A percentile compares a stretch with the other conserved stretches of the same genome.
Evolutionary conservation across 2,797 vertebrate species (phyloP).

Genomic region (Staurois parvus): DNA sequence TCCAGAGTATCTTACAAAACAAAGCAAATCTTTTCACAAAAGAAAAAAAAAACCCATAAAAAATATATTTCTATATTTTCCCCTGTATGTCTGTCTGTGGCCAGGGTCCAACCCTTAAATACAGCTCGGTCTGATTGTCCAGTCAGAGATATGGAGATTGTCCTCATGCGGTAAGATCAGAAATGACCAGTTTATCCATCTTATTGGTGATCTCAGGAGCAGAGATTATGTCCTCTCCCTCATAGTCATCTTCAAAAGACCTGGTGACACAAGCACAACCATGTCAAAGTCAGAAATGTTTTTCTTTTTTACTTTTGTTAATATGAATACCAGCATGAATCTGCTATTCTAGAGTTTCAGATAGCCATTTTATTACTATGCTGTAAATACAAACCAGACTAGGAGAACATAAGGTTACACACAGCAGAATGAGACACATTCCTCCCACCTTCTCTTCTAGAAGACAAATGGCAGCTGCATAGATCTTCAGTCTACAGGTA

Average conservation of each 20-base stretch:
- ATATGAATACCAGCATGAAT: no score
- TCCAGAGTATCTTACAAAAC: slow-evolving; percentile 77
- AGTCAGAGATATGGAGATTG: slow-evolving; percentile 65
- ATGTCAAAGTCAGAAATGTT: no score
- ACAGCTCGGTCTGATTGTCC: slow-evolving; percentile 66
- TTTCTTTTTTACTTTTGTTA: no score
- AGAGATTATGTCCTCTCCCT: slow-evolving; percentile 88
- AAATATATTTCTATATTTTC: slow-evolving; percentile 63
- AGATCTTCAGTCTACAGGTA: no score
- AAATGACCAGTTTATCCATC: slow-evolving; percentile 90
- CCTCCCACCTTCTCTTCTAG: no score
- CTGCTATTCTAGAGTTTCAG: no score
- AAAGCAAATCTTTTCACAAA: slow-evolving; percentile 71
- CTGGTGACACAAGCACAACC: slow-evolving; percentile 70
- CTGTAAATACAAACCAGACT: no score
- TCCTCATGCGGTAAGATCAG: slow-evolving; percentile 84
- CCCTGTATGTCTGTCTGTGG: slow-evolving; percentile 62
- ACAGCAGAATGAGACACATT: no score
- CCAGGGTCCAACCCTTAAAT: slow-evolving; percentile 64
- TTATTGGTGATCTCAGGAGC: slow-evolving; percentile 90
- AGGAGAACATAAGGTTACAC: no score
- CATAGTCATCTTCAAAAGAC: slow-evolving; percentile 96
- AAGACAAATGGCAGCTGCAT: no score
- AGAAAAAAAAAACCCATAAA: slow-evolving; percentile 66
- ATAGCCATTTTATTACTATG: no score